phyloP scores from a whole-genome alignment of 1,140 invertebrate species.

The Drosophila nigromelanica region DNA sequence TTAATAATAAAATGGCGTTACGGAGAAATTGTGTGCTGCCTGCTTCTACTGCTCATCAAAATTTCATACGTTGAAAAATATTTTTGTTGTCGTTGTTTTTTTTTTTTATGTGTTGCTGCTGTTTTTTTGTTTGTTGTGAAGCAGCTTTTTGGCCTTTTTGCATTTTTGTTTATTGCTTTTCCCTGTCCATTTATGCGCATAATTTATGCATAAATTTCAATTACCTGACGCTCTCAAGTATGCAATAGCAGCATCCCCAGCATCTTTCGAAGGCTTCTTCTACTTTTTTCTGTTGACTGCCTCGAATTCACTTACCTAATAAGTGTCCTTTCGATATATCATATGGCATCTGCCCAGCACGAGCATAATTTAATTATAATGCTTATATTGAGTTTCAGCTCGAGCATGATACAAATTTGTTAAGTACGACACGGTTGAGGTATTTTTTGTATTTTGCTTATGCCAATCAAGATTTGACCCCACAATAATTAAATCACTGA shows the following conservation, averaged over 20 bases:
- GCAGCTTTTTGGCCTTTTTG: constrained; percentile 33
- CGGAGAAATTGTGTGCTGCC: constrained; percentile 11
- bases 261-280: background rate
- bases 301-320: constrained; percentile 64
- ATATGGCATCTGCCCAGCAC: constrained; percentile 3
- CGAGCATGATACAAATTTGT: background rate
- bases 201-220: constrained; percentile 82
- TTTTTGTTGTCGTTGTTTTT: constrained; percentile 1
- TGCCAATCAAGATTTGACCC: no score
- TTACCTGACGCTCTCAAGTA: constrained; percentile 61
- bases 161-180: constrained; percentile 73
- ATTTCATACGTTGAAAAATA: constrained; percentile 64
- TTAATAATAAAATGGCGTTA: constrained; percentile 64
- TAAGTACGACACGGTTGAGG: background rate
- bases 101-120: constrained; percentile 1
- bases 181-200: constrained; percentile 79
- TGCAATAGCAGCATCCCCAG: constrained; percentile 27
- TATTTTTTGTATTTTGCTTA: constrained; percentile 8
- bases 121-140: background rate
- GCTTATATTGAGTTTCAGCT: background rate
- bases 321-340: constrained; percentile 21
- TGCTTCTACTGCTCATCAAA: constrained; percentile 59
- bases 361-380: constrained; percentile 17
- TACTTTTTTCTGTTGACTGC: constrained; percentile 9
- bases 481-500: no score